These are phyloP conservation scores for Hermodice carunculata DNA, from an alignment of 2,888 invertebrate genomes.

Conservation along the genomic window DNA sequence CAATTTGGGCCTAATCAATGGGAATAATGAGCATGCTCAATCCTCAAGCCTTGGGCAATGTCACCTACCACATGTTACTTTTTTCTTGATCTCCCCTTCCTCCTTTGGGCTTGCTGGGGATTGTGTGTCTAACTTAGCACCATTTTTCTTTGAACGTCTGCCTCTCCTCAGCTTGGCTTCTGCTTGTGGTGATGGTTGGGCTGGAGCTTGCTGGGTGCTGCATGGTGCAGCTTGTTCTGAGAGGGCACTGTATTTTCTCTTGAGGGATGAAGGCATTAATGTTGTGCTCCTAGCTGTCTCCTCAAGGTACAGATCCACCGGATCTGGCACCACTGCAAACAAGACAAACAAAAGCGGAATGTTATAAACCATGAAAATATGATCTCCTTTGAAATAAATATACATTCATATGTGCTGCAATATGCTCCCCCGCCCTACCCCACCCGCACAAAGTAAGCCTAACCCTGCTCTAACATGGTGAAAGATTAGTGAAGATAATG, in stretches of 20 bases:
- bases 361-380: not conserved
- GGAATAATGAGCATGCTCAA: too few species aligned
- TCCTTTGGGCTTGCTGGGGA: not conserved
- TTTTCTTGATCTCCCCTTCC: slow-evolving; percentile 36
- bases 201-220: too few species aligned
- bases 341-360: not conserved
- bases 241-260: too few species aligned
- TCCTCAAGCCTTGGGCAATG: too few species aligned
- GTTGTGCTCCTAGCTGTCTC: slow-evolving; percentile 11
- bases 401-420: too few species aligned
- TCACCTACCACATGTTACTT: slow-evolving; percentile 48
- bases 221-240: too few species aligned
- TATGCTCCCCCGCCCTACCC: too few species aligned
- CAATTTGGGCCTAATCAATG: too few species aligned
- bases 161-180: not conserved
- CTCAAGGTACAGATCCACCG: slow-evolving; percentile 40
- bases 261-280: slow-evolving; percentile 3
- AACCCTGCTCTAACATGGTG: too few species aligned
- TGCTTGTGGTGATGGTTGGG: not conserved
- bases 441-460: too few species aligned
- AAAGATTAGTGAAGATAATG: too few species aligned
- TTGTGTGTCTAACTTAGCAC: not conserved
- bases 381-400: too few species aligned
- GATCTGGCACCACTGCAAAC: slow-evolving; percentile 35
- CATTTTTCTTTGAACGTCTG: not conserved